Evolutionary conservation across 2,888 invertebrate genomes (phyloP).

Genomic region (Drosophila borborema): DNA sequence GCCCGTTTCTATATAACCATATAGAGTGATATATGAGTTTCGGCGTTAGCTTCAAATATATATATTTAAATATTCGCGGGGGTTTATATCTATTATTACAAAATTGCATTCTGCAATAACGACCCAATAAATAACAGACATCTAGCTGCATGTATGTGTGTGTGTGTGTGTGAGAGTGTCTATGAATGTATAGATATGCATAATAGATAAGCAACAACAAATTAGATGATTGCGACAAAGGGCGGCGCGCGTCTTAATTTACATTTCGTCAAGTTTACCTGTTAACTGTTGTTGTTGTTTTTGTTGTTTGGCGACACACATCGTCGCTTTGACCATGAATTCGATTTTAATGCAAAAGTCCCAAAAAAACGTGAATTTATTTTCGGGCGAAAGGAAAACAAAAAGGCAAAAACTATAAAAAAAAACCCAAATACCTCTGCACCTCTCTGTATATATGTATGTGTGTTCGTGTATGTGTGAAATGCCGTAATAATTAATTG

Average conservation of each 20-base stretch:
- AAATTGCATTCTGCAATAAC: conserved; percentile 65
- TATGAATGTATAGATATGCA: conserved; percentile 15
- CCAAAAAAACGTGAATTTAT: conserved; percentile 62
- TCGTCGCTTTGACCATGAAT: conserved; percentile 74
- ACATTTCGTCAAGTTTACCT: conserved; percentile 73
- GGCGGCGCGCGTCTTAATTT: conserved; percentile 59
- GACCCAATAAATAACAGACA: conserved; percentile 57
- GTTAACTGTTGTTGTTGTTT: conserved; percentile 44
- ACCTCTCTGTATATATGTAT: conserved; percentile 13
- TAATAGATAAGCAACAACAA: conserved; percentile 53
- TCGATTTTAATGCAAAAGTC: conserved; percentile 77
- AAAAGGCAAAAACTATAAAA: conserved; percentile 45
- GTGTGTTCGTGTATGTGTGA: conserved; percentile 48
- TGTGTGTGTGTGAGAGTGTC: no score
- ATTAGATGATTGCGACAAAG: conserved; percentile 69
- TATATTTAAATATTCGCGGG: conserved; percentile 43
- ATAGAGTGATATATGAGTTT: conserved; percentile 1
- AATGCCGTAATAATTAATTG: conserved; percentile 79
- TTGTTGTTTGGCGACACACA: conserved; percentile 69
- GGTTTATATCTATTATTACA: conserved; percentile 57
- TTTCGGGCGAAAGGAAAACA: conserved; percentile 33
- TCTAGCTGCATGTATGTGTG: neutral
- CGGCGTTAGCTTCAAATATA: conserved; percentile 6
- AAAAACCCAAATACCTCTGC: conserved; percentile 60
- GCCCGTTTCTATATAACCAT: conserved; percentile 16